Evolutionary conservation across 2,888 invertebrate genomes (phyloP).

Genomic region (Andrena camellia): DNA sequence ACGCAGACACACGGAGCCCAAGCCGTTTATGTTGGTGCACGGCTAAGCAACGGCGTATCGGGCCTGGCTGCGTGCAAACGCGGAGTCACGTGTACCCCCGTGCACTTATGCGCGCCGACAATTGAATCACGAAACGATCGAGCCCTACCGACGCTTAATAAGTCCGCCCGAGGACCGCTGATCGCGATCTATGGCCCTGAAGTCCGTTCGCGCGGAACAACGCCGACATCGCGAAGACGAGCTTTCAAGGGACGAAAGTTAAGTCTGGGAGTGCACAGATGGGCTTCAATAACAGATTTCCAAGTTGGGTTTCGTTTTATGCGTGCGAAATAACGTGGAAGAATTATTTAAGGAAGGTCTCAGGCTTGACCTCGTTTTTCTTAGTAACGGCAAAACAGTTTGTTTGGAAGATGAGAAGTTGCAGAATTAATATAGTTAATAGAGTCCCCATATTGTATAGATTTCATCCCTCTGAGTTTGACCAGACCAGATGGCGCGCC

Average conservation of each 20-base stretch:
- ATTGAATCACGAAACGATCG: constrained; percentile 70
- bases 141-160: constrained; percentile 56
- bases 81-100: constrained; percentile 66
- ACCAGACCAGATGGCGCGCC: not conserved
- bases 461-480: not conserved
- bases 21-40: constrained; percentile 61
- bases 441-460: too few species aligned
- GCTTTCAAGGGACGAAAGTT: too few species aligned
- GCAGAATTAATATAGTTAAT: too few species aligned
- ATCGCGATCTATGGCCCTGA: constrained; percentile 17
- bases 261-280: too few species aligned
- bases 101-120: constrained; percentile 71
- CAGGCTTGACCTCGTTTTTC: too few species aligned
- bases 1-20: constrained; percentile 46
- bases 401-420: too few species aligned
- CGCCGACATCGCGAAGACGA: not conserved
- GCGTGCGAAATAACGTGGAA: too few species aligned
- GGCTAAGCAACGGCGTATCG: constrained; percentile 44
- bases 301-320: too few species aligned
- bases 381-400: too few species aligned
- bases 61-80: constrained; percentile 60
- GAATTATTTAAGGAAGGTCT: too few species aligned
- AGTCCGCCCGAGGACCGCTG: constrained; percentile 42
- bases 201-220: not conserved
- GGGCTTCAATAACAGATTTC: too few species aligned